These are phyloP conservation scores for Ambastaia sidthimunki DNA, from an alignment of 2,797 vertebrate genomes.

Conservation along the genomic window DNA sequence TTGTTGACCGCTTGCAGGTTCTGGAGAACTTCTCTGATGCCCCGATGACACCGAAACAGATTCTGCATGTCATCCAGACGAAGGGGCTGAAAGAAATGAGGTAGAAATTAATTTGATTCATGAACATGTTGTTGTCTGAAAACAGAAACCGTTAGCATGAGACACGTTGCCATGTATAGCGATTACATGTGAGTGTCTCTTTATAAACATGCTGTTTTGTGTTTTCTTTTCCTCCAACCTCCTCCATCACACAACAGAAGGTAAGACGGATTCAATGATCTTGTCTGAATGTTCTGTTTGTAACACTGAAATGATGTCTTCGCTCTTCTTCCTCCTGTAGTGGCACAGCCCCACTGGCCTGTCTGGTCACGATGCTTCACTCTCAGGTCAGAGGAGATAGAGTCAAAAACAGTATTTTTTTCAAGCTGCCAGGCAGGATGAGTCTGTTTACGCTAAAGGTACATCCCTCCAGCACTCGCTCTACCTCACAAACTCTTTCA, in stretches of 20 bases:
- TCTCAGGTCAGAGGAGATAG: constrained; percentile 94
- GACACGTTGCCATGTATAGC: no score
- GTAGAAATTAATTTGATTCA: constrained; percentile 64
- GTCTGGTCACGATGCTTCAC: constrained; percentile 98
- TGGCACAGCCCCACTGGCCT: constrained; percentile 94
- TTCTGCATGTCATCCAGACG: constrained; percentile 97
- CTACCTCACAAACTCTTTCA: neutral
- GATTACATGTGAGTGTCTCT: neutral
- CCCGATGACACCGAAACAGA: constrained; percentile 99
- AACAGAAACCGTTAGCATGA: no score
- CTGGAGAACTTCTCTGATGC: constrained; percentile 99
- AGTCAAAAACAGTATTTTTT: constrained; percentile 95
- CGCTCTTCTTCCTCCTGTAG: constrained; percentile 68
- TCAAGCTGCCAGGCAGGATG: constrained; percentile 96
- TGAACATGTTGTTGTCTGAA: neutral
- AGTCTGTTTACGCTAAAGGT: constrained; percentile 99
- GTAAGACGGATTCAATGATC: constrained; percentile 30
- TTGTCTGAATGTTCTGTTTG: constrained; percentile 37
- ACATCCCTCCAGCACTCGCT: constrained; percentile 34
- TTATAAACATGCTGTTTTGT: neutral
- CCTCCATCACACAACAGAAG: constrained; percentile 51
- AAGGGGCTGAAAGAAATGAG: constrained; percentile 99
- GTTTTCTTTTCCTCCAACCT: constrained; percentile 7
- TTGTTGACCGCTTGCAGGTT: constrained; percentile 79
- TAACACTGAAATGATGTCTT: neutral